Evolutionary conservation across 2,888 invertebrate species (phyloP).

Genomic region (Machimus rusticus): DNA sequence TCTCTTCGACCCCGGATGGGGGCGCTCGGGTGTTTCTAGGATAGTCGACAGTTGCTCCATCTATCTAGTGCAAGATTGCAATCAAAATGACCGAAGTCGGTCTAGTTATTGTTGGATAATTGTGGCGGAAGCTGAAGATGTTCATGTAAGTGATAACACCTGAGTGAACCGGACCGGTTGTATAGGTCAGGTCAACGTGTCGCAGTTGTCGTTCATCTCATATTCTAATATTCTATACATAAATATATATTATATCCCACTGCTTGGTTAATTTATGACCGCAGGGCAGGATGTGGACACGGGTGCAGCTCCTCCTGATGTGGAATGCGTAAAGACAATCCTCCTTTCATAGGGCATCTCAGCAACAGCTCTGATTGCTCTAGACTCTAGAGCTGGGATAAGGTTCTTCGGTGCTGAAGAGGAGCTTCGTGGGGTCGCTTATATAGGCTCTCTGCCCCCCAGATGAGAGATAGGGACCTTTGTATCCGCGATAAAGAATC

Average conservation of each 20-base stretch:
- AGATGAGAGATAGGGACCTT: not conserved
- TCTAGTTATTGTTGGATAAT: conserved; percentile 11
- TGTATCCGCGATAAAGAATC: not conserved
- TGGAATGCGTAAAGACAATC: not conserved
- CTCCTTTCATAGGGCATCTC: not conserved
- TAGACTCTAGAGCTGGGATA: not conserved
- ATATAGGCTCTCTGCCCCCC: not conserved
- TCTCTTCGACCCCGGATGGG: not conserved
- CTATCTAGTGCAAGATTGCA: not conserved
- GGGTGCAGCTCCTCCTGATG: not conserved
- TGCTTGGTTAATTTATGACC: conserved; percentile 17
- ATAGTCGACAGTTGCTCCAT: not conserved
- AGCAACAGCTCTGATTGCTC: not conserved
- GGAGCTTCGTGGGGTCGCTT: not conserved
- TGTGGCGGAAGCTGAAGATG: not conserved
- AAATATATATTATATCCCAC: no score
- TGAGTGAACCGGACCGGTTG: not conserved
- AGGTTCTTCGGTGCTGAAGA: not conserved
- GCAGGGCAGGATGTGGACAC: not conserved
- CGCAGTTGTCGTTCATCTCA: not conserved
- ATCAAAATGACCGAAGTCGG: not conserved
- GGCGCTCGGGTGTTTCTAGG: not conserved
- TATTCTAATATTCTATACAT: not conserved
- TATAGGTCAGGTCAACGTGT: not conserved
- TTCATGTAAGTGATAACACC: not conserved